Percentiles rank a stretch among this genome's conserved stretches.
Conservation (phyloP, 1,140 invertebrate genomes). For the Drosophila rufa region DNA sequence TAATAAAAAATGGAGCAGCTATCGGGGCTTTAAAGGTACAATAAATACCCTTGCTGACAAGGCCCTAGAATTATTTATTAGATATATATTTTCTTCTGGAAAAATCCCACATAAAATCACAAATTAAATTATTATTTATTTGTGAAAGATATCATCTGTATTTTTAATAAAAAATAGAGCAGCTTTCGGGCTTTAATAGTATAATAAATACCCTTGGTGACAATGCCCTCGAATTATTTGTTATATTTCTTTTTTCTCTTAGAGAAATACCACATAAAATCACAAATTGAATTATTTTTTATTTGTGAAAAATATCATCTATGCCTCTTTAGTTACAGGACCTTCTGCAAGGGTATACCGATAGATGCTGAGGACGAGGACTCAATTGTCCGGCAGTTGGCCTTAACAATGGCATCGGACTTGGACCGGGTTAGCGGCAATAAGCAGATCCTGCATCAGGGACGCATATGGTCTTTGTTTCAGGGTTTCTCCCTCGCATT, state of each 20-base stretch:
- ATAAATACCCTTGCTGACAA: slow-evolving; percentile 3
- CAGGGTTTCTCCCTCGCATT: too few species aligned
- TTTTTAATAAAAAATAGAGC: background rate
- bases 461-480: slow-evolving; percentile 34
- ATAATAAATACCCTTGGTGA: slow-evolving; percentile 4
- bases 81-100: too few species aligned
- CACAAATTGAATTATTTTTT: too few species aligned
- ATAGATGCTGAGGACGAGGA: slow-evolving; percentile 1
- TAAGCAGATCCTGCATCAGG: slow-evolving; percentile 31
- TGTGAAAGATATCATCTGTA: too few species aligned
- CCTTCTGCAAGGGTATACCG: background rate
- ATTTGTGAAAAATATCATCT: too few species aligned
- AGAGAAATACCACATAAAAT: too few species aligned
- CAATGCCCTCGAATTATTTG: background rate
- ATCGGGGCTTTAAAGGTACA: background rate
- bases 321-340: background rate
- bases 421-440: slow-evolving; percentile 18
- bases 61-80: background rate
- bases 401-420: slow-evolving; percentile 40
- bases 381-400: slow-evolving; percentile 24
- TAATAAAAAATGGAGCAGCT: background rate
- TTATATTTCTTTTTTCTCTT: too few species aligned
- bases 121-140: too few species aligned
- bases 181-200: background rate
- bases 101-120: too few species aligned